phyloP scores from a whole-genome alignment of 2,888 invertebrate genomes.

The Scelioninae gen. 1 region DNA sequence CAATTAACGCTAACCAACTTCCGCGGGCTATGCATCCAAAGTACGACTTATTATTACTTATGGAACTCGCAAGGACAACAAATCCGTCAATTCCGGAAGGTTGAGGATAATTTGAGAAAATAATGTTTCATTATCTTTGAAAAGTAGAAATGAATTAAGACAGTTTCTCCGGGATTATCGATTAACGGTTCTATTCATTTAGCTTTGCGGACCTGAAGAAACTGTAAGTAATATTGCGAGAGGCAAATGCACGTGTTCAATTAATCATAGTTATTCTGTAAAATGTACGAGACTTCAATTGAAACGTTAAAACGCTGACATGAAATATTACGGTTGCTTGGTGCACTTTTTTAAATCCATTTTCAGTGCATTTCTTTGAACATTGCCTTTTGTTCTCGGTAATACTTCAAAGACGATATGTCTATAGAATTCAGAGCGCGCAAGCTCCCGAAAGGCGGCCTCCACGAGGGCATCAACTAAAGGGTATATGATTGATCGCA shows the following conservation, averaged over 20 bases:
- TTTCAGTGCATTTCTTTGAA: conserved; percentile 68
- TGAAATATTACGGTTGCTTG: conserved; percentile 63
- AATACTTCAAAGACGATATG: conserved; percentile 70
- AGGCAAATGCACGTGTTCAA: conserved; percentile 59
- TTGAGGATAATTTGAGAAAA: background rate
- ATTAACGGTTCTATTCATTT: conserved; percentile 9
- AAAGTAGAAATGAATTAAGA: too few relatives aligned
- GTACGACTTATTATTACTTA: conserved; percentile 68
- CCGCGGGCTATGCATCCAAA: conserved; percentile 74
- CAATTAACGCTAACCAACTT: conserved; percentile 83
- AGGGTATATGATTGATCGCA: conserved; percentile 83
- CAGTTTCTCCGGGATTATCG: background rate
- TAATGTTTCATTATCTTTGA: too few relatives aligned
- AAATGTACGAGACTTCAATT: conserved; percentile 63
- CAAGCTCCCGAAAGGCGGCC: conserved; percentile 60
- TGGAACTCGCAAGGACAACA: conserved; percentile 60
- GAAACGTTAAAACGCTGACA: conserved; percentile 67
- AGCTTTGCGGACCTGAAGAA: conserved; percentile 5
- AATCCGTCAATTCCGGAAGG: conserved; percentile 16
- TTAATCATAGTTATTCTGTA: conserved; percentile 66
- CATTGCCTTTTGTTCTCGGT: conserved; percentile 64
- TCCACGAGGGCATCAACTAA: conserved; percentile 72
- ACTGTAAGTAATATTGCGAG: conserved; percentile 31
- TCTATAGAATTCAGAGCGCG: conserved; percentile 65
- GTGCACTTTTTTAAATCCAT: conserved; percentile 66